A percentile compares a stretch with the other conserved stretches of the same genome.
Evolutionary conservation across 1,140 invertebrate species (phyloP).

Genomic region (Cyclina sinensis): DNA sequence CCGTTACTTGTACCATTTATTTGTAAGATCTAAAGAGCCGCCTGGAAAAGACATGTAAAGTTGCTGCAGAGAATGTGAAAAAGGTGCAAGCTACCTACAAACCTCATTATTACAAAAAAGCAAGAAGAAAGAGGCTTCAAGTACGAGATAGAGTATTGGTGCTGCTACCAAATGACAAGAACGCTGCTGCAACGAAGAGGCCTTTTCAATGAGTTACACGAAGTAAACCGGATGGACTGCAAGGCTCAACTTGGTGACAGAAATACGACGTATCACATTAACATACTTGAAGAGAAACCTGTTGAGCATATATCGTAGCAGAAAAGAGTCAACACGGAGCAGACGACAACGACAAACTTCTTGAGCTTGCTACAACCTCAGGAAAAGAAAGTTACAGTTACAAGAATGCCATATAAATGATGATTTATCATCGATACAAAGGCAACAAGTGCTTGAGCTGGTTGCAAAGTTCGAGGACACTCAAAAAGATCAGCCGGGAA

Average conservation of each 20-base stretch:
- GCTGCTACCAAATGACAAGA: constrained; percentile 5
- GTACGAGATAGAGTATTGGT: constrained; percentile 28
- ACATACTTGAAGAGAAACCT: constrained; percentile 17
- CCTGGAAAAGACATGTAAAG: constrained; percentile 3
- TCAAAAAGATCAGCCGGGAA: constrained; percentile 60
- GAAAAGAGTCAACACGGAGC: background rate
- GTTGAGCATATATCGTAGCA: background rate
- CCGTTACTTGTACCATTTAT: no score
- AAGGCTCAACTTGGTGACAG: background rate
- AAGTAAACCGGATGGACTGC: background rate
- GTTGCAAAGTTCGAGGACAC: constrained; percentile 37
- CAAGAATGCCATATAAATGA: background rate
- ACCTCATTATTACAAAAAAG: constrained; percentile 15
- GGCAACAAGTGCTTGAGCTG: background rate
- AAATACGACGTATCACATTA: background rate
- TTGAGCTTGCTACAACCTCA: background rate
- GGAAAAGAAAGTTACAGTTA: background rate
- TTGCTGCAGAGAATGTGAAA: constrained; percentile 1
- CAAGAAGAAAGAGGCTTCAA: background rate
- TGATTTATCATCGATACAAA: background rate
- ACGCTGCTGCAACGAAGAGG: constrained; percentile 60
- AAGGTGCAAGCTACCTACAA: background rate
- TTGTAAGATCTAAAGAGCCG: background rate
- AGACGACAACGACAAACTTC: background rate
- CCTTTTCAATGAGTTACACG: background rate